Conservation (phyloP, 2,888 invertebrate genomes). For the Temnothorax ravouxi region DNA sequence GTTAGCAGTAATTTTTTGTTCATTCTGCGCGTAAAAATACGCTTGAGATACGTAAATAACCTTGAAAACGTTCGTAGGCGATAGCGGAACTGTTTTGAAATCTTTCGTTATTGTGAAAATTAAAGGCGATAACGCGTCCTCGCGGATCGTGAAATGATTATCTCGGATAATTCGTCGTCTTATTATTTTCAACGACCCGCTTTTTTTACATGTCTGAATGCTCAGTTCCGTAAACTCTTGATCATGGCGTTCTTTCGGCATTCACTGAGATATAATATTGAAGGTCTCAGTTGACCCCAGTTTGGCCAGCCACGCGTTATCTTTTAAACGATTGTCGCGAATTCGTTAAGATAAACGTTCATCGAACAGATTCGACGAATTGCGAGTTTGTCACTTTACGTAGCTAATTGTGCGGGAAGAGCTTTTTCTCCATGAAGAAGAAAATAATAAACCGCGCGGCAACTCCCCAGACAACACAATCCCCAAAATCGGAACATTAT, state of each 20-base stretch:
- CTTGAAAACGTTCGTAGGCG: slow-evolving; percentile 26
- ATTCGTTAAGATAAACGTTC: neutral
- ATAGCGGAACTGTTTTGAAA: slow-evolving; percentile 20
- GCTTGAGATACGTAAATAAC: slow-evolving; percentile 13
- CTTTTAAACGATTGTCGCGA: neutral
- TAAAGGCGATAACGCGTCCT: neutral
- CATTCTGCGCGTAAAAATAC: slow-evolving; percentile 1
- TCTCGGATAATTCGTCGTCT: neutral
- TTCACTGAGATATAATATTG: slow-evolving; percentile 71
- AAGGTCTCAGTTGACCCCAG: slow-evolving; percentile 71
- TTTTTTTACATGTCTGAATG: neutral
- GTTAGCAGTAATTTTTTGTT: slow-evolving; percentile 13
- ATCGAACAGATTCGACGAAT: neutral
- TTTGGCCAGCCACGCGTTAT: neutral
- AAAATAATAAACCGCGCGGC: neutral
- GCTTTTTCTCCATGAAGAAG: neutral
- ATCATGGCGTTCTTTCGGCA: slow-evolving; percentile 32
- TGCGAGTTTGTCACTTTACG: neutral
- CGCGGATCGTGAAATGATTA: neutral
- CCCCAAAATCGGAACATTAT: no score
- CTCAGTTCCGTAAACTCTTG: slow-evolving; percentile 4
- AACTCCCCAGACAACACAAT: neutral
- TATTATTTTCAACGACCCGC: neutral
- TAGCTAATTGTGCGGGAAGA: neutral
- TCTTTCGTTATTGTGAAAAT: slow-evolving; percentile 8